A percentile compares a stretch with the other conserved stretches of the same genome.
Conservation (phyloP, 2,888 invertebrate species). For the Cetonia aurata region DNA sequence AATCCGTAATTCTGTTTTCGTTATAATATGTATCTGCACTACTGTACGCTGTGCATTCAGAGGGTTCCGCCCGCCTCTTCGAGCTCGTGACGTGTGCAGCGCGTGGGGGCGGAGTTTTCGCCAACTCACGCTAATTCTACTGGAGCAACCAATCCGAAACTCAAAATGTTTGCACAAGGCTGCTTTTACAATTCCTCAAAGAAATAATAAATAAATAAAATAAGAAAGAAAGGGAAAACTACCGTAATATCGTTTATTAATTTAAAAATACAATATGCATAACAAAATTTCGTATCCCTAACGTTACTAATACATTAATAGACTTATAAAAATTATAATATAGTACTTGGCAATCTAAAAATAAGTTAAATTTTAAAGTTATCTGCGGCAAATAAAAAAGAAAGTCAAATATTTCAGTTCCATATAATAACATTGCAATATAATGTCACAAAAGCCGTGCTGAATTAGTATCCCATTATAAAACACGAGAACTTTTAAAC, state of each 20-base stretch:
- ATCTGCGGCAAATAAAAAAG: slow-evolving; percentile 14
- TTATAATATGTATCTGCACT: too few species aligned
- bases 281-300: slow-evolving; percentile 41
- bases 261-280: slow-evolving; percentile 43
- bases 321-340: slow-evolving; percentile 40
- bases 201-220: not conserved
- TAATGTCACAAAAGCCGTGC: not conserved
- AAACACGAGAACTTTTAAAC: too few species aligned
- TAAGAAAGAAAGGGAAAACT: not conserved
- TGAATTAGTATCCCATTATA: not conserved
- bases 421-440: not conserved
- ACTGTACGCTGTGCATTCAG: too few species aligned
- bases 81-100: too few species aligned
- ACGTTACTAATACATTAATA: slow-evolving; percentile 33
- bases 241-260: slow-evolving; percentile 39
- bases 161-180: not conserved
- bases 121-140: too few species aligned
- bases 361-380: slow-evolving; percentile 38
- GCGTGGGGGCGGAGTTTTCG: too few species aligned
- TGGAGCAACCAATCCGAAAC: too few species aligned
- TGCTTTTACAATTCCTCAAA: not conserved
- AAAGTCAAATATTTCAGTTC: slow-evolving; percentile 40
- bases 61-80: too few species aligned
- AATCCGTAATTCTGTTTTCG: too few species aligned
- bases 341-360: slow-evolving; percentile 37